Evolutionary conservation across 2,888 invertebrate species (phyloP).

Genomic region (Orthonevra nobilis): DNA sequence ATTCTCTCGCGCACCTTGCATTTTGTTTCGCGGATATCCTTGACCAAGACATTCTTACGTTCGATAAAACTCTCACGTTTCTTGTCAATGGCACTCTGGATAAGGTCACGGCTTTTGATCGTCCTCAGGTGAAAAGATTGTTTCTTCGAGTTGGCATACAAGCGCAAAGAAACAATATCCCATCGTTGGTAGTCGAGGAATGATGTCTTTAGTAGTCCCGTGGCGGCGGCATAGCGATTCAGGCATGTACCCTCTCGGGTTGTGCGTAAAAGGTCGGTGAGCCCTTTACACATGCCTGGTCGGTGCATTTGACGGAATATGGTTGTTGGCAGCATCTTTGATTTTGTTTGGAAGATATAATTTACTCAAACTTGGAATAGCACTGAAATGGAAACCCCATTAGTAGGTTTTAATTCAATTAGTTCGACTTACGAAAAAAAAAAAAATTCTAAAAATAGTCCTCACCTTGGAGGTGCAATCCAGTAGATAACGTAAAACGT

Average conservation of each 20-base stretch:
- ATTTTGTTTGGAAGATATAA: too few relatives aligned
- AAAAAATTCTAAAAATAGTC: constrained; percentile 51
- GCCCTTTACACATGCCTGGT: constrained; percentile 74
- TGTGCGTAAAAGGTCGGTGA: constrained; percentile 75
- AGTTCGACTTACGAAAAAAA: neutral
- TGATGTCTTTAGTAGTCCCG: constrained; percentile 78
- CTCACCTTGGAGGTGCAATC: constrained; percentile 19
- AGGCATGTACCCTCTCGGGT: constrained; percentile 74
- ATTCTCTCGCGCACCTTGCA: constrained; percentile 88
- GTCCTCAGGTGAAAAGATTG: constrained; percentile 76
- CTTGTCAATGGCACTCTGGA: constrained; percentile 83
- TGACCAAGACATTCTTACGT: constrained; percentile 84
- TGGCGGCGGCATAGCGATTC: constrained; percentile 78
- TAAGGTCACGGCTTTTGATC: constrained; percentile 80
- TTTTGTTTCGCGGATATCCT: constrained; percentile 87
- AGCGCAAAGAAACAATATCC: constrained; percentile 76
- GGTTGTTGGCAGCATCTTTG: constrained; percentile 77
- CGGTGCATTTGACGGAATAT: constrained; percentile 77
- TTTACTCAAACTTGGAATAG: neutral
- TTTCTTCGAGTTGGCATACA: constrained; percentile 78
- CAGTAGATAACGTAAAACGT: neutral
- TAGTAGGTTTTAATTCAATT: constrained; percentile 27
- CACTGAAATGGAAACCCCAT: constrained; percentile 4
- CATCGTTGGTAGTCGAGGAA: constrained; percentile 78
- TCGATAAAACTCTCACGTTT: constrained; percentile 84